phyloP scores from a whole-genome alignment of 2,888 invertebrate genomes.

The Steinernema hermaphroditum region DNA sequence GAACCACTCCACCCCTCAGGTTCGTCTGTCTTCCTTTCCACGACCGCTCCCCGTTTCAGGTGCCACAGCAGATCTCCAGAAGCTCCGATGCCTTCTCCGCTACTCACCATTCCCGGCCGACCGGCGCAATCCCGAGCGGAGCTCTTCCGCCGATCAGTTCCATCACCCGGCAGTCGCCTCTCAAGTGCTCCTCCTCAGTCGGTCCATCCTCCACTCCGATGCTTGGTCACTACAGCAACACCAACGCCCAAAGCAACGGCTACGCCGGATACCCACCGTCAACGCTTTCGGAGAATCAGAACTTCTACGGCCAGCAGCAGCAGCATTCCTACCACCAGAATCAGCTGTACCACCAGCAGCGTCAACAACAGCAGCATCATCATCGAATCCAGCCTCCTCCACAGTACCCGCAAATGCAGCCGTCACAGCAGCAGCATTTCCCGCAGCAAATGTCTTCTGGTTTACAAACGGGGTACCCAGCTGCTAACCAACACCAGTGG shows the following conservation, averaged over 20 bases:
- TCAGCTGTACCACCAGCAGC: not conserved
- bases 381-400: not conserved
- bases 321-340: not conserved
- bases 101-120: not conserved
- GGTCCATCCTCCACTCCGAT: not conserved
- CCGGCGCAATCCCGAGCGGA: not conserved
- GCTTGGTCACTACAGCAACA: not conserved
- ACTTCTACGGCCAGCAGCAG: not conserved
- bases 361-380: not conserved
- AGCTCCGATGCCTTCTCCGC: not conserved
- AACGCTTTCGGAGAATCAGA: not conserved
- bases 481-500: not conserved
- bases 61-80: not conserved
- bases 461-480: not conserved
- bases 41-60: not conserved
- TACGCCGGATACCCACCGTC: not conserved
- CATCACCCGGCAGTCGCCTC: constrained; percentile 2
- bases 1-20: constrained; percentile 10
- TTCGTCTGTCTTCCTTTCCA: not conserved
- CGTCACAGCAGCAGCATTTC: not conserved
- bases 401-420: constrained; percentile 1
- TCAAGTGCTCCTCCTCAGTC: not conserved
- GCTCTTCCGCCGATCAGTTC: constrained; percentile 17
- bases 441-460: not conserved
- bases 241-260: not conserved